These are phyloP conservation scores for Perizoma affinitatum DNA, from an alignment of 2,888 invertebrate genomes.

Conservation along the genomic window DNA sequence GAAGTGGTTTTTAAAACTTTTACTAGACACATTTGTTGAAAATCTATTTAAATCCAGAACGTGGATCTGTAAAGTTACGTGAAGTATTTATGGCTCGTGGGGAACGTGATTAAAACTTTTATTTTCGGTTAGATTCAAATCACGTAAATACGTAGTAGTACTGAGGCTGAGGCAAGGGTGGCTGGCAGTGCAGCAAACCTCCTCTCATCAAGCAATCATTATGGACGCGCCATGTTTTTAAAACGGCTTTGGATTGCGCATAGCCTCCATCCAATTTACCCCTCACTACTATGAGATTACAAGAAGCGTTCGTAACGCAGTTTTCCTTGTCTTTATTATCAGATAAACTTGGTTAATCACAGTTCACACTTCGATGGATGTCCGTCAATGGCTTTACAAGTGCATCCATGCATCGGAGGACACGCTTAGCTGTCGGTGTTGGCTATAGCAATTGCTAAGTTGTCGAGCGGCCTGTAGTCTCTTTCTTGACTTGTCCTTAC, in stretches of 20 bases:
- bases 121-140: constrained; percentile 41
- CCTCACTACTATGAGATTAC: constrained; percentile 67
- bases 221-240: constrained; percentile 81
- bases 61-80: constrained; percentile 30
- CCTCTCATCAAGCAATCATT: constrained; percentile 79
- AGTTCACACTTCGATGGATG: too few relatives aligned
- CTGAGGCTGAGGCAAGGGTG: constrained; percentile 35
- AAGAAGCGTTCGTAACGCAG: constrained; percentile 41
- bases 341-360: too few relatives aligned
- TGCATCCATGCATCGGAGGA: too few relatives aligned
- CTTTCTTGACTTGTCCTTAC: constrained; percentile 21
- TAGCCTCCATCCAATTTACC: constrained; percentile 73
- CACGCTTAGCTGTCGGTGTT: too few relatives aligned
- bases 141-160: constrained; percentile 46
- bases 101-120: constrained; percentile 40
- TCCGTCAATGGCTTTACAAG: too few relatives aligned
- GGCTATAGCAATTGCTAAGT: too few relatives aligned
- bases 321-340: too few relatives aligned
- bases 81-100: constrained; percentile 32
- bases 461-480: too few relatives aligned
- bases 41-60: constrained; percentile 30
- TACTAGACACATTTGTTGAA: constrained; percentile 18
- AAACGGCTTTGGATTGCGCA: constrained; percentile 74
- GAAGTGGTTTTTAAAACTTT: constrained; percentile 16
- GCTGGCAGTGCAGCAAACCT: constrained; percentile 55